Evolutionary conservation across 2,888 invertebrate genomes (phyloP).

Genomic region (Eristalis arbustorum): DNA sequence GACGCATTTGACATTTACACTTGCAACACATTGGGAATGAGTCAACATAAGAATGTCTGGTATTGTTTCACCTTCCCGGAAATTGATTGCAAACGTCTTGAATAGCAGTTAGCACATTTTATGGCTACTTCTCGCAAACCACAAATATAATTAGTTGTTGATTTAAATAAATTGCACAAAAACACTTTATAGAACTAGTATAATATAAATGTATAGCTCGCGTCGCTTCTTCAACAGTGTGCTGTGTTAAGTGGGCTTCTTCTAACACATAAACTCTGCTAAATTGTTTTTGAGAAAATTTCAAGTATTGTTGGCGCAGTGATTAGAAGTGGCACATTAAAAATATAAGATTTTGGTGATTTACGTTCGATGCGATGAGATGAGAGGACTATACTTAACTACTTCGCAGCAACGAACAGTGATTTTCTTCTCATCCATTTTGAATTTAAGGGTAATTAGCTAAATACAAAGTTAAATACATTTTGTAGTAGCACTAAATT

Average conservation of each 20-base stretch:
- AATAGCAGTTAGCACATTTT: neutral
- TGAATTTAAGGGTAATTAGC: too few relatives aligned
- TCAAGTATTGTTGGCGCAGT: neutral
- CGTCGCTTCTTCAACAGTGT: neutral
- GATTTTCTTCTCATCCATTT: too few relatives aligned
- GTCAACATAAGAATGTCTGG: neutral
- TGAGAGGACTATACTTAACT: neutral
- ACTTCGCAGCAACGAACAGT: too few relatives aligned
- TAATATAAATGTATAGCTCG: neutral
- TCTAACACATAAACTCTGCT: neutral
- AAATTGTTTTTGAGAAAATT: neutral
- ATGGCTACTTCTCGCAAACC: neutral
- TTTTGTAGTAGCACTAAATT: too few relatives aligned
- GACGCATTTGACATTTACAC: neutral
- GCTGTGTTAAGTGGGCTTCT: neutral
- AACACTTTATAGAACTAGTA: neutral
- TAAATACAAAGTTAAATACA: too few relatives aligned
- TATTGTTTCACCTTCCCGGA: neutral
- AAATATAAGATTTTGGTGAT: neutral
- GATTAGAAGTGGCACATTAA: neutral
- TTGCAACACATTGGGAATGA: neutral
- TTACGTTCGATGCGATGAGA: neutral
- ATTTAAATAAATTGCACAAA: neutral
- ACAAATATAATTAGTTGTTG: neutral
- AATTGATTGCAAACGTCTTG: neutral